Conservation (phyloP, 2,888 invertebrate genomes). For the Polyommatus icarus region DNA sequence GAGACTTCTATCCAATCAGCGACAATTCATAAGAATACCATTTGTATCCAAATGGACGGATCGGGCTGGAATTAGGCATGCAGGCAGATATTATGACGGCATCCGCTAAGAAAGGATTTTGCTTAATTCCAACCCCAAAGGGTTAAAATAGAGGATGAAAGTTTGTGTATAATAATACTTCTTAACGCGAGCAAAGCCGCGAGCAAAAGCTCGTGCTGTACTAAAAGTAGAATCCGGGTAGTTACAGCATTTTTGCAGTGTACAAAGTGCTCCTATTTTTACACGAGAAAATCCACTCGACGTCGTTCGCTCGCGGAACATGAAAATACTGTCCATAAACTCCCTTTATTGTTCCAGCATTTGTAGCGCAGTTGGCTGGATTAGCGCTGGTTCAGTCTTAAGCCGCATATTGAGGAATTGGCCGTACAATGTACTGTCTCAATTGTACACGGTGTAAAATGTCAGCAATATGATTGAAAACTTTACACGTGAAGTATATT, state of each 20-base stretch:
- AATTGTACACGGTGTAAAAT: not conserved
- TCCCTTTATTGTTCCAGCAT: conserved; percentile 18
- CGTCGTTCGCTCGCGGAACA: not conserved
- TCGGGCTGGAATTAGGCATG: no score
- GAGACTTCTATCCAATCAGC: no score
- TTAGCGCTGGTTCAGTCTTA: not conserved
- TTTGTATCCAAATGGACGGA: no score
- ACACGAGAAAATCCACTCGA: not conserved
- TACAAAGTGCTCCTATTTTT: not conserved
- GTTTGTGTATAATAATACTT: no score
- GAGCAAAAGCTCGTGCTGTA: no score
- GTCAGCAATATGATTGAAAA: not conserved
- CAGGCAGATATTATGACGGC: no score
- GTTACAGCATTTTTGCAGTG: not conserved
- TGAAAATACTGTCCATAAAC: conserved; percentile 11
- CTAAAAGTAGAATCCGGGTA: not conserved
- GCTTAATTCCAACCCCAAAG: no score
- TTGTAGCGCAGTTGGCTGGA: conserved; percentile 2
- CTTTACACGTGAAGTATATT: no score
- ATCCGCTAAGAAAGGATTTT: no score
- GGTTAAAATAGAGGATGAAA: no score
- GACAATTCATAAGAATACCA: no score
- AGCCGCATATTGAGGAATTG: conserved; percentile 20
- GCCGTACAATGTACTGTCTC: not conserved
- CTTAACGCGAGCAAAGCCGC: no score